Evolutionary conservation across 1,140 invertebrate genomes (phyloP).

Genomic region (Drosophila santomea): DNA sequence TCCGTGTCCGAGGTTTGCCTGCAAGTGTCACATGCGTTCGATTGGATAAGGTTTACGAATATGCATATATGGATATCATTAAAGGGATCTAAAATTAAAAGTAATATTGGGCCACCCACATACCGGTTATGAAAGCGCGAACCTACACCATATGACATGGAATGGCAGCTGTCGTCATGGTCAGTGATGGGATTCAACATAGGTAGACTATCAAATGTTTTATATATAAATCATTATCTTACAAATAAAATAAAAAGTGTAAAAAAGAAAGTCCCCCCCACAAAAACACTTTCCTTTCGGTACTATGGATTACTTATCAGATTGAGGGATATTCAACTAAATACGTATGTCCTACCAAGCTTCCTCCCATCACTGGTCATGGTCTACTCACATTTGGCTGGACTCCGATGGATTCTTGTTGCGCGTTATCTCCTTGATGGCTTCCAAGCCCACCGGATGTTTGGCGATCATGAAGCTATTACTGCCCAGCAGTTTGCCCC

Average conservation of each 20-base stretch:
- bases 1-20: constrained; percentile 85
- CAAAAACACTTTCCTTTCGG: too few relatives aligned
- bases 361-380: constrained; percentile 16
- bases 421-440: constrained; percentile 84
- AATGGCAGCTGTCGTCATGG: constrained; percentile 21
- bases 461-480: constrained; percentile 83
- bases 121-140: constrained; percentile 29
- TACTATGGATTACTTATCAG: too few relatives aligned
- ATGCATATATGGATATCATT: too few relatives aligned
- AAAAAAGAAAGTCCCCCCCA: too few relatives aligned
- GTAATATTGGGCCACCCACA: constrained; percentile 2
- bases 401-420: constrained; percentile 84
- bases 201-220: too few relatives aligned
- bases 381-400: constrained; percentile 82
- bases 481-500: constrained; percentile 64
- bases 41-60: background rate
- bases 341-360: too few relatives aligned
- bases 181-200: constrained; percentile 9
- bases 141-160: constrained; percentile 32
- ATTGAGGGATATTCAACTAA: too few relatives aligned
- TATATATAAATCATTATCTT: too few relatives aligned
- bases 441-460: constrained; percentile 83
- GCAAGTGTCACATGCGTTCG: background rate
- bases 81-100: background rate
- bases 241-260: too few relatives aligned